Conservation (phyloP, 2,888 invertebrate species). For the Clepsis dumicolana region DNA sequence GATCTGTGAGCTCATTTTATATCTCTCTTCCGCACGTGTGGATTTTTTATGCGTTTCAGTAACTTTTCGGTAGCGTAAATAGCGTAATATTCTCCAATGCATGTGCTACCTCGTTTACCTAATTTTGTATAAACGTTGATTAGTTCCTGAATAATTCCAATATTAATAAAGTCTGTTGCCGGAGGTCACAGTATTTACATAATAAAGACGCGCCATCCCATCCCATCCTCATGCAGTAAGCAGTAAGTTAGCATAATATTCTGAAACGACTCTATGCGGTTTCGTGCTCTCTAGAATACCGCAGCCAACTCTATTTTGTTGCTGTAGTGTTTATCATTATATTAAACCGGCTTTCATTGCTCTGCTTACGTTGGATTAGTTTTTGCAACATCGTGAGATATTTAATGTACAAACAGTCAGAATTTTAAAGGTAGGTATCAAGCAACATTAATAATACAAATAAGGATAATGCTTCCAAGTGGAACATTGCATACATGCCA, state of each 20-base stretch:
- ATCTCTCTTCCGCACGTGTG: slow-evolving; percentile 2
- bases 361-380: not conserved
- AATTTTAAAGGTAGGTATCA: no score
- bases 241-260: slow-evolving; percentile 59
- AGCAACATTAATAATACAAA: not conserved
- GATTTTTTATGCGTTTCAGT: not conserved
- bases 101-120: slow-evolving; percentile 37
- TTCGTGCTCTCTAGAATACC: slow-evolving; percentile 52
- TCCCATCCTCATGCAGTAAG: slow-evolving; percentile 52
- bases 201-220: slow-evolving; percentile 60
- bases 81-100: not conserved
- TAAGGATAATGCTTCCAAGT: not conserved
- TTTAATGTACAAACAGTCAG: no score
- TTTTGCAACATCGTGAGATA: not conserved
- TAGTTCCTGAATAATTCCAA: slow-evolving; percentile 65
- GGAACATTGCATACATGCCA: slow-evolving; percentile 11
- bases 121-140: slow-evolving; percentile 56
- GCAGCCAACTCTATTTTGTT: slow-evolving; percentile 45
- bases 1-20: slow-evolving; percentile 4
- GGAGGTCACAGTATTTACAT: slow-evolving; percentile 62
- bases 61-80: not conserved
- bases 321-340: slow-evolving; percentile 11
- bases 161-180: slow-evolving; percentile 60
- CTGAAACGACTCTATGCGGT: slow-evolving; percentile 49
- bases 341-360: not conserved